A percentile compares a stretch with the other conserved stretches of the same genome.
Conservation (phyloP, 2,113 vertebrate species). For the Amazona guildingii region DNA sequence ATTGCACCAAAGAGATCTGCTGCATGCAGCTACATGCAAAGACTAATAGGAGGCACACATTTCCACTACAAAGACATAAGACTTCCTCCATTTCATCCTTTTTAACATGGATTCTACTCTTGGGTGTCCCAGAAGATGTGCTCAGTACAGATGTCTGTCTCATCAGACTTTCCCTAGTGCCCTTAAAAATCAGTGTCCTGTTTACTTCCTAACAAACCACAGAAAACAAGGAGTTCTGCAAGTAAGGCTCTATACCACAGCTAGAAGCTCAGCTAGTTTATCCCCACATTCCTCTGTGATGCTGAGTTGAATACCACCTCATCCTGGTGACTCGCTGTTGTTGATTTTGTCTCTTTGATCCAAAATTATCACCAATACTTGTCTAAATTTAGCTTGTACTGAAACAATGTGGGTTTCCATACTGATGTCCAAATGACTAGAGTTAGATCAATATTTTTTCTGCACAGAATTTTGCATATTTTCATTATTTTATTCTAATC, state of each 20-base stretch:
- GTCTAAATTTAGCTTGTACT: neutral
- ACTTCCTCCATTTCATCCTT: neutral
- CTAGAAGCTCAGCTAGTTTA: neutral
- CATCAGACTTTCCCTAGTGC: neutral
- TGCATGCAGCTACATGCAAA: neutral
- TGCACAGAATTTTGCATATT: neutral
- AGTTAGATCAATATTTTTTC: neutral
- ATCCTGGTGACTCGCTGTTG: neutral
- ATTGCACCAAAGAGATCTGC: neutral
- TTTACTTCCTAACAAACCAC: neutral
- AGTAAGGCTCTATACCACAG: neutral
- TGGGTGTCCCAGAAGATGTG: neutral
- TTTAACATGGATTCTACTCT: neutral
- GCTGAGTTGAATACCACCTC: neutral
- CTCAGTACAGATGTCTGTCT: neutral
- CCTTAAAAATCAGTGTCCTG: neutral
- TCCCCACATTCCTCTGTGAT: neutral
- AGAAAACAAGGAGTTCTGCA: neutral
- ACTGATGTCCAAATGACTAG: neutral
- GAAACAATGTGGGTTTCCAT: neutral
- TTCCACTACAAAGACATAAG: neutral
- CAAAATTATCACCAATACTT: neutral
- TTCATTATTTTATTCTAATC: neutral
- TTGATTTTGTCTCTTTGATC: neutral
- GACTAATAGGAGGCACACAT: neutral